Conservation (phyloP, 2,797 vertebrate species). For the Ctenopoma kingsleyae region DNA sequence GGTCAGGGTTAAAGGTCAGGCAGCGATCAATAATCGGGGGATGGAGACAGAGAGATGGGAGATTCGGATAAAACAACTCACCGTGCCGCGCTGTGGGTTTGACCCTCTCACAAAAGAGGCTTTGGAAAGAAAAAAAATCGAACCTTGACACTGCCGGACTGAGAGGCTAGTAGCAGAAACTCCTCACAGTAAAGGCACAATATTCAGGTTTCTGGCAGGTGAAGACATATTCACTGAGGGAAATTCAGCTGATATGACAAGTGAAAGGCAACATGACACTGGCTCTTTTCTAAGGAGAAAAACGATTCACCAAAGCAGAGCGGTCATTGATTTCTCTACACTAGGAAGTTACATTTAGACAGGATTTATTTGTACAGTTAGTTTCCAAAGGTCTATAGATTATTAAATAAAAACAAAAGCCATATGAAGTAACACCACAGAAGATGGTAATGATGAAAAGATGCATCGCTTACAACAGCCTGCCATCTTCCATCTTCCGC, state of each 20-base stretch:
- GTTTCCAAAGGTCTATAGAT: too few species aligned
- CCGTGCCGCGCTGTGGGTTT: constrained; percentile 18
- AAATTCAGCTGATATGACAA: neutral
- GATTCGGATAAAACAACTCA: constrained; percentile 47
- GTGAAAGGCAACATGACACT: constrained; percentile 10
- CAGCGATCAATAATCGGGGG: constrained; percentile 69
- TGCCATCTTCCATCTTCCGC: too few species aligned
- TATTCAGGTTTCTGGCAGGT: constrained; percentile 29
- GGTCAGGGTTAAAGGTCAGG: constrained; percentile 60
- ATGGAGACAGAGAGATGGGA: constrained; percentile 51
- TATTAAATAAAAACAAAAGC: too few species aligned
- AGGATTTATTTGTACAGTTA: too few species aligned
- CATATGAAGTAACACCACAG: too few species aligned
- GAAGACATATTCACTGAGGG: neutral
- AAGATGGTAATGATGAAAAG: neutral
- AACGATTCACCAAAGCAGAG: neutral
- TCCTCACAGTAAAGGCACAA: constrained; percentile 5
- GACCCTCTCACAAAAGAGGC: constrained; percentile 38
- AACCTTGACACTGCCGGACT: constrained; percentile 39
- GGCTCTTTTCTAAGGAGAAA: neutral
- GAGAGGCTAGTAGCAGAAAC: constrained; percentile 4
- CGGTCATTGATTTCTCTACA: neutral
- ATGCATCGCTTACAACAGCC: neutral
- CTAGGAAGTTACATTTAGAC: neutral
- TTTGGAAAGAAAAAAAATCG: constrained; percentile 27